A percentile compares a stretch with the other conserved stretches of the same genome.
phyloP scores from a whole-genome alignment of 2,113 vertebrate species.

The Cephalopterus ornatus region DNA sequence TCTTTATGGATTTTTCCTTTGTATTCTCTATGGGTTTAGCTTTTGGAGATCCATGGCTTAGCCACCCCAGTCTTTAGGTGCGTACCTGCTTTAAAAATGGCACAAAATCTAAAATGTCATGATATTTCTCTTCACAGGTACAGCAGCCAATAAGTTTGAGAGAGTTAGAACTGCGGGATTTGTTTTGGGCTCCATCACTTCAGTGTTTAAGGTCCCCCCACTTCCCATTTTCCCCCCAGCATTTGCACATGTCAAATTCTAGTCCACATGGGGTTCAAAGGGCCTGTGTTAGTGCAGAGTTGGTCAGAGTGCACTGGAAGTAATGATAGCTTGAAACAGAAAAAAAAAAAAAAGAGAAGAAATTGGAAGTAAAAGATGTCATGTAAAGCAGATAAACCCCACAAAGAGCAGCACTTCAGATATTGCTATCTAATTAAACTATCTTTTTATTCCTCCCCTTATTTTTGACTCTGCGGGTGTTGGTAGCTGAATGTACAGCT shows the following conservation, averaged over 20 bases:
- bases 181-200: neutral
- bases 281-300: neutral
- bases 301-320: neutral
- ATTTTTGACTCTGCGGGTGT: neutral
- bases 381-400: constrained; percentile 7
- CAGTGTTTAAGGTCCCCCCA: neutral
- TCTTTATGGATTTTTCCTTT: neutral
- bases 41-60: neutral
- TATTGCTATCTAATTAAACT: neutral
- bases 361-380: neutral
- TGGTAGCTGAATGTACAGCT: constrained; percentile 22
- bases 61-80: neutral
- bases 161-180: neutral
- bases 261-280: neutral
- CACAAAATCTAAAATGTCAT: neutral
- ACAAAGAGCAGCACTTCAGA: neutral
- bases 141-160: neutral
- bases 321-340: neutral
- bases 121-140: neutral
- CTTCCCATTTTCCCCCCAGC: neutral
- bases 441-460: neutral
- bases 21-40: neutral
- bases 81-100: neutral
- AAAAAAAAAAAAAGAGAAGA: neutral
- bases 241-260: neutral